Evolutionary conservation across 2,888 invertebrate species (phyloP), one percentile per base, ranked within the genome.

Genomic region (Hirtodrosophila histrioides): DNA sequence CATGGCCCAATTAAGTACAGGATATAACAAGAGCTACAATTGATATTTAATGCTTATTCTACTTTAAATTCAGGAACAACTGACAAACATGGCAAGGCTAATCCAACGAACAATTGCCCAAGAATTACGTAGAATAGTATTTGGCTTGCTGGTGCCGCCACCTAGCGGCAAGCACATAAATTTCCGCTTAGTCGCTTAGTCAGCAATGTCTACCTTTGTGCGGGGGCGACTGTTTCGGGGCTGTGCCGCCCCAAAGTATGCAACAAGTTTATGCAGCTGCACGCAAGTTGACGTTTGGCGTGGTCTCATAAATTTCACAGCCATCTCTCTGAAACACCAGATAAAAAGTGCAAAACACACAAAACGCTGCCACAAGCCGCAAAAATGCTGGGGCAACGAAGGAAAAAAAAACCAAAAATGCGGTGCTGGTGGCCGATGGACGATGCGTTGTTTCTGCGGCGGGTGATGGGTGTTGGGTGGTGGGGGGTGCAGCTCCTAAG

Each of bases 261-360:
- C 84, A 85, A 88, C 84, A 84, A 87, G 88, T 88, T 86, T 84
- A 75, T 86, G 83, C 87, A 81, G 58, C 60, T 66, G 74, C 83
- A 86, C 78, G 81, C 74, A 74, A 66, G 58, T 71, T 86, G 86
- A 73, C 67, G 43, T 69, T 66, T 53, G 50, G 62, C 56, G 58
- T 53, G 61, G 56, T 61, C 75, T 65, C 88, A 85, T 88, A 85
- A 88, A 85, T 88, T 88, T 75, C 65, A 54, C 70, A 64, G 65
- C 51, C 69, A 67, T 55, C 56, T 63, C 53, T 17, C 63, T 33
- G 45, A 68, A 45, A 35, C 49, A 45, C 46, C 31, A 51, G 56
- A 46, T 67, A 62, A 63, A 81, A 66, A 48, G 36, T 44, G 17
- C 36, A 17, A 36, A 31, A 44, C 31, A 63, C 43, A 17, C 31